Evolutionary conservation across 2,797 vertebrate species (phyloP).

Genomic region (Heteromormyrus szaboi): DNA sequence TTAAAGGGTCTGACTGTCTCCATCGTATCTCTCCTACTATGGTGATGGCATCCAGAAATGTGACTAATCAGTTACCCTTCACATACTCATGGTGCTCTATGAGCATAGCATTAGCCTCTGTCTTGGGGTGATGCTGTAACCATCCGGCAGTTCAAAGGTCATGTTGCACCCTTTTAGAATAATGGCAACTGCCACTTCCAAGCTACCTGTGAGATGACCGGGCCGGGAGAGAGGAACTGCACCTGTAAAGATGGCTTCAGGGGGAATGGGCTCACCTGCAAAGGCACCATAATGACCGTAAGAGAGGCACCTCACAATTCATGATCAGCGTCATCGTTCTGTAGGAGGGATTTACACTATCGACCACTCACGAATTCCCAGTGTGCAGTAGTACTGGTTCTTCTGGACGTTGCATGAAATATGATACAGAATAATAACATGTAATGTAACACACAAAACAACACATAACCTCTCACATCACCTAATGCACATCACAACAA

Average conservation of each 20-base stretch:
- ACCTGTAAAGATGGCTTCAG: conserved; percentile 56
- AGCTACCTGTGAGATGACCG: conserved; percentile 72
- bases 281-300: conserved; percentile 71
- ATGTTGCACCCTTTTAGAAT: conserved; percentile 54
- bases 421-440: not conserved
- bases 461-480: not conserved
- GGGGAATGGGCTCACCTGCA: conserved; percentile 78
- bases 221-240: conserved; percentile 64
- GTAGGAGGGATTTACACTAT: not conserved
- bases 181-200: conserved; percentile 76
- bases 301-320: conserved; percentile 14
- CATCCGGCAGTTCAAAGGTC: not conserved
- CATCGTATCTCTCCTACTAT: not conserved
- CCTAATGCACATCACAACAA: not conserved
- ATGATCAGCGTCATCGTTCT: not conserved
- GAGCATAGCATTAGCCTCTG: not conserved
- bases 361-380: not conserved
- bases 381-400: not conserved
- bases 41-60: not conserved
- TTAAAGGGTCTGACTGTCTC: not conserved
- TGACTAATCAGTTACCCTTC: not conserved
- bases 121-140: not conserved
- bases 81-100: not conserved
- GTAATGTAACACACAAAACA: not conserved
- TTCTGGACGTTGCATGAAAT: not conserved